Base-by-base conservation (phyloP, 2,113 vertebrate genomes). In the Alectura lathami region DNA sequence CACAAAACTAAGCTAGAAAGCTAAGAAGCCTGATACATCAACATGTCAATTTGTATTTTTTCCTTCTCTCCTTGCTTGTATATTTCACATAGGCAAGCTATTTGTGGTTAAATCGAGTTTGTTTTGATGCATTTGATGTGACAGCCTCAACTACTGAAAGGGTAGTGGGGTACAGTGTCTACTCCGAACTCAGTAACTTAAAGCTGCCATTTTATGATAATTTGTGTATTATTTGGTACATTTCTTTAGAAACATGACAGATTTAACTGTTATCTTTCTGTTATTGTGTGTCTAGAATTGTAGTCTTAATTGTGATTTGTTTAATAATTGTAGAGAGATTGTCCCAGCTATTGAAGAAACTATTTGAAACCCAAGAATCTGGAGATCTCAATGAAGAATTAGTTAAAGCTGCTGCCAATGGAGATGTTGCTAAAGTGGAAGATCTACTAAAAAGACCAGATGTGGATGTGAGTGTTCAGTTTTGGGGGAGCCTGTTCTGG, bases 291-390 rank as follows among this genome's bases (percentile, higher is more conserved):
- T 82, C 60, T 77, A 78, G 34, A 54, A 50, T 63, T 54, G 21
- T 78, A 32, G 48, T 64, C 27, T 13, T 97, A 51, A 54, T 76
- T 91, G 16, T 66, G 10, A 10, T 97, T 94, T 94, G 57, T 95
- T 96, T 97, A 69, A 88, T 96, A 76, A 96, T 95, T 96, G 30
- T 88, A 99, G 99, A 99, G 97, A 99, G 99, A 86, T 97, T 99
- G 60, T 99, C 99, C 54, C 99, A 99, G 96, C 97, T 99, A 50
- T 97, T 99, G 96, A 99, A 99, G 98, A 99, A 99, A 94, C 97
- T 99, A 62, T 99, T 99, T 96, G 99, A 99, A 98, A 99, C 99
- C 6, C 99, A 99, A 96, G 99, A 99, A 96, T 99, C 99, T 9
- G 99, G 99, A 73, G 99, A 99, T 96, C 99, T 99, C 92, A 99